These are phyloP conservation scores for Colinus virginianus DNA, from an alignment of 2,113 vertebrate genomes.

Conservation along the genomic window DNA sequence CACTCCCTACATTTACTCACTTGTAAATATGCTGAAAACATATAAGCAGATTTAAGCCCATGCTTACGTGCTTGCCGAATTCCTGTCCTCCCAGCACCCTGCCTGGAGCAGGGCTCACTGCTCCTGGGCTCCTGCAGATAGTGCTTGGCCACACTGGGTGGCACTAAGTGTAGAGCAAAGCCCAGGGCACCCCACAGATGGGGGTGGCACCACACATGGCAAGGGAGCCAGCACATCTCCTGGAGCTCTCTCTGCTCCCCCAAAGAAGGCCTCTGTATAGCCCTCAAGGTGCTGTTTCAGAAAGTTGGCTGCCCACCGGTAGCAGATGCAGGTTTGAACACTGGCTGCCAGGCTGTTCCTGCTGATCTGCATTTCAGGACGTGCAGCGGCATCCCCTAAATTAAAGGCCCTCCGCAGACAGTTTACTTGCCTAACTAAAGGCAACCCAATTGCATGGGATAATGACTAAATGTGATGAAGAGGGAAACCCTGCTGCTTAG, in stretches of 20 bases:
- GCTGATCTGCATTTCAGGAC: neutral
- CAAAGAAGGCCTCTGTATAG: rapidly evolving
- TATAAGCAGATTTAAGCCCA: neutral
- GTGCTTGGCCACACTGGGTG: neutral
- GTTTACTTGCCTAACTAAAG: neutral
- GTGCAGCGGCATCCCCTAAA: neutral
- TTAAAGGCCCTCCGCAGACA: neutral
- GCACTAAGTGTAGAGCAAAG: neutral
- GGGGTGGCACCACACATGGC: neutral
- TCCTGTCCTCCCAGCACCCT: neutral
- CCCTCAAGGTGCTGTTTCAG: neutral
- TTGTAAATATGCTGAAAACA: neutral
- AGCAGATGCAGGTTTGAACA: neutral
- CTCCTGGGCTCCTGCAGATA: neutral
- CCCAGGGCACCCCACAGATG: neutral
- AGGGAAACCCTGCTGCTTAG: constrained; percentile 18
- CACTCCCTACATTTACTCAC: neutral
- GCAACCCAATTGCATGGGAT: constrained; percentile 1
- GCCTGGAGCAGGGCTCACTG: rapidly evolving
- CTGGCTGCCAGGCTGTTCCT: neutral
- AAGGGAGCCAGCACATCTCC: no score
- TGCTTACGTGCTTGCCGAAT: neutral
- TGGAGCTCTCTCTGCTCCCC: neutral
- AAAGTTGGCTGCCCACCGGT: neutral
- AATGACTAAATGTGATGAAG: constrained; percentile 20